Percentiles rank a stretch among this genome's conserved stretches.
These are phyloP conservation scores for Tethea ocularis DNA, from an alignment of 2,888 invertebrate genomes.

Conservation along the genomic window DNA sequence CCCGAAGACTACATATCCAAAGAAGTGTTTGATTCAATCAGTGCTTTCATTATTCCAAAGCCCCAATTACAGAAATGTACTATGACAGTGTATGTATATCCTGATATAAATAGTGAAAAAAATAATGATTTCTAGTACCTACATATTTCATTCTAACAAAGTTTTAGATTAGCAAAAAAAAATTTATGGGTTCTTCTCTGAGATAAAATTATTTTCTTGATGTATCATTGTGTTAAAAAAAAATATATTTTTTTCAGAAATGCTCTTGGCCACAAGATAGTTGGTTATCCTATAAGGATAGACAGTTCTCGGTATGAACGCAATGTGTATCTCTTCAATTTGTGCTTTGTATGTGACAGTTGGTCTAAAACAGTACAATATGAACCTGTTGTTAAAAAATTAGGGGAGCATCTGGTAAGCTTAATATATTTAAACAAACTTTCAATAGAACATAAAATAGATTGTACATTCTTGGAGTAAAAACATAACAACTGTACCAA, in stretches of 20 bases:
- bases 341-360: conserved; percentile 97
- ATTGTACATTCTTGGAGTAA: no score
- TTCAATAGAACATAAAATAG: no score
- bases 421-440: background rate
- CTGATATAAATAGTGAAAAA: background rate
- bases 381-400: conserved; percentile 96
- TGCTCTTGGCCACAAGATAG: conserved; percentile 91
- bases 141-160: background rate
- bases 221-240: no score
- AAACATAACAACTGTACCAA: no score
- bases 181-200: no score
- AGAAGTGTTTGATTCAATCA: conserved; percentile 96
- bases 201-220: no score
- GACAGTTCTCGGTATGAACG: conserved; percentile 94
- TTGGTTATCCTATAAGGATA: conserved; percentile 96
- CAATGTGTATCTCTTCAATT: conserved; percentile 97
- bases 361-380: conserved; percentile 95
- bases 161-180: no score
- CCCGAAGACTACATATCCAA: conserved; percentile 96
- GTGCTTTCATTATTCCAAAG: conserved; percentile 97
- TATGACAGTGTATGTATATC: conserved; percentile 91
- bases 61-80: conserved; percentile 94
- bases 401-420: conserved; percentile 94
- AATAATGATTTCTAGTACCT: background rate
- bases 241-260: conserved; percentile 75